phyloP scores from a whole-genome alignment of 2,113 vertebrate species.

The Notothenia coriiceps region DNA sequence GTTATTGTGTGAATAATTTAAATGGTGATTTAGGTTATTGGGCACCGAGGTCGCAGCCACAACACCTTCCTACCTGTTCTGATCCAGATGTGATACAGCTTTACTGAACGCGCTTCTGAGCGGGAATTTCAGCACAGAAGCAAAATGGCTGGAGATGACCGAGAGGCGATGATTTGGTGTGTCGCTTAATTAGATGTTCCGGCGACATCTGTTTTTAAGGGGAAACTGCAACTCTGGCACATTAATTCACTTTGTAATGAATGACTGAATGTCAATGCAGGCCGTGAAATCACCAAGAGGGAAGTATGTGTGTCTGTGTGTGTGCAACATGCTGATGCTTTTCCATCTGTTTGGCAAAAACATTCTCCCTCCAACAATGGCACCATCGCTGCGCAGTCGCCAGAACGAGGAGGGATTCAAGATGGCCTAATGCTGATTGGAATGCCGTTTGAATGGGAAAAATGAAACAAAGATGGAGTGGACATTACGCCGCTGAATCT shows the following conservation, averaged over 20 bases:
- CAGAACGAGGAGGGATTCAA: constrained; percentile 81
- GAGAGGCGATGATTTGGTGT: constrained; percentile 68
- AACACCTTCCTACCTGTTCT: constrained; percentile 51
- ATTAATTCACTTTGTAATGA: constrained; percentile 84
- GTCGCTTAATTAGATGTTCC: constrained; percentile 80
- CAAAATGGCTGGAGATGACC: constrained; percentile 63
- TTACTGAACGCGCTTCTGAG: constrained; percentile 8
- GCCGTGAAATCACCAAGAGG: constrained; percentile 79
- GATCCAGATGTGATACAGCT: constrained; percentile 47
- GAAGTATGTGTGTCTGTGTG: constrained; percentile 68
- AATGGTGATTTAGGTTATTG: constrained; percentile 82
- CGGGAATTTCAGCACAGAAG: constrained; percentile 22
- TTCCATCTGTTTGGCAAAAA: constrained; percentile 84
- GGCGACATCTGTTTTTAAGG: constrained; percentile 81
- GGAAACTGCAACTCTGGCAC: constrained; percentile 80
- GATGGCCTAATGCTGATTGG: constrained; percentile 82
- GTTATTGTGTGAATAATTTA: constrained; percentile 93
- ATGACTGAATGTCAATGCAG: constrained; percentile 79
- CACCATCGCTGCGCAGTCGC: constrained; percentile 62
- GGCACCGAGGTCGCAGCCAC: constrained; percentile 71
- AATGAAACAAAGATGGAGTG: constrained; percentile 81
- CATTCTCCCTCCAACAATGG: constrained; percentile 70
- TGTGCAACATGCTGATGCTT: constrained; percentile 79
- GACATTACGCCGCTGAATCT: constrained; percentile 82
- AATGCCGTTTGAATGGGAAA: constrained; percentile 74